A percentile compares a stretch with the other conserved stretches of the same genome.
phyloP scores from a whole-genome alignment of 92 coral and sea anemone genomes.

The Phenganax stokvisi region DNA sequence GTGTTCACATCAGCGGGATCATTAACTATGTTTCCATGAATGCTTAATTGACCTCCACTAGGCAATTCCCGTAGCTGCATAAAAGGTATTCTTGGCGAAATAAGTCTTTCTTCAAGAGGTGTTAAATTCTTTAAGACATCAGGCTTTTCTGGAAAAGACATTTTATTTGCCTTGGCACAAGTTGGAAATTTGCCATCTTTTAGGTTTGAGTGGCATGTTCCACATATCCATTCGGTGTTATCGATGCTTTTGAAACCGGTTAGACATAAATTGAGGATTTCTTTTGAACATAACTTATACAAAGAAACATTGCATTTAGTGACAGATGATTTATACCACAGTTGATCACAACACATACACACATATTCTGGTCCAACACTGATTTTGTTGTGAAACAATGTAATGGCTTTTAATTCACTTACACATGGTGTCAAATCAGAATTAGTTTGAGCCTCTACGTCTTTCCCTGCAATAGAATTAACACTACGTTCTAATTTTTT shows the following conservation, averaged over 20 bases:
- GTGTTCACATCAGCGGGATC: slow-evolving; percentile 50
- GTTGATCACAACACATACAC: slow-evolving; percentile 33
- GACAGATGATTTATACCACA: slow-evolving; percentile 43
- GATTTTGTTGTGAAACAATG: background rate
- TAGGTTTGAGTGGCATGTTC: slow-evolving; percentile 44
- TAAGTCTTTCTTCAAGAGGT: slow-evolving; percentile 50
- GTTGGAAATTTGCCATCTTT: slow-evolving; percentile 39
- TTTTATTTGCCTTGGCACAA: slow-evolving; percentile 56
- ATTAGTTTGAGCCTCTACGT: background rate
- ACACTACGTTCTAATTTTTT: background rate
- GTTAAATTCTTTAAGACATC: slow-evolving; percentile 43
- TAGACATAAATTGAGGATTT: slow-evolving; percentile 26
- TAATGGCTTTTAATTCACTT: background rate
- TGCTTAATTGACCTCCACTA: slow-evolving; percentile 52
- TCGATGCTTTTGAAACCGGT: slow-evolving; percentile 46
- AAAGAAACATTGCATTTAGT: slow-evolving; percentile 23
- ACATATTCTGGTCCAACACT: no score
- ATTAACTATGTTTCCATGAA: slow-evolving; percentile 59
- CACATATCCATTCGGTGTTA: slow-evolving; percentile 41
- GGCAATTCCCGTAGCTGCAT: slow-evolving; percentile 59
- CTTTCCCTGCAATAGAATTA: background rate
- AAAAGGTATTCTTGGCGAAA: slow-evolving; percentile 55
- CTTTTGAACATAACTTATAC: slow-evolving; percentile 28
- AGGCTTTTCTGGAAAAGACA: slow-evolving; percentile 45
- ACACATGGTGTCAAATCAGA: background rate